phyloP scores from a whole-genome alignment of 2,888 invertebrate genomes.

The Liposcelis brunnea region DNA sequence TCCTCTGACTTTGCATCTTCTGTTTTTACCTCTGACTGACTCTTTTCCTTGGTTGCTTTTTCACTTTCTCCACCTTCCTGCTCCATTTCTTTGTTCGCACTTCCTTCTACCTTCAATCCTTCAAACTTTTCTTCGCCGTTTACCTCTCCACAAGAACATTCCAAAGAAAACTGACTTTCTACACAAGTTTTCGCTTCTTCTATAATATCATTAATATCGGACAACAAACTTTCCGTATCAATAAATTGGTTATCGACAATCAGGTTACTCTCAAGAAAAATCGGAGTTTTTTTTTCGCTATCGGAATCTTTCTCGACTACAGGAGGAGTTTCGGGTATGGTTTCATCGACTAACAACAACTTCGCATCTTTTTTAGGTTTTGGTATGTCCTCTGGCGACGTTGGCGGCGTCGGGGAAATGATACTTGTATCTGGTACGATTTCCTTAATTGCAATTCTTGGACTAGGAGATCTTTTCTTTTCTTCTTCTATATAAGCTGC shows the following conservation, averaged over 20 bases:
- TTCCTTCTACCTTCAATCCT: too few relatives aligned
- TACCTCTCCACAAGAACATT: too few relatives aligned
- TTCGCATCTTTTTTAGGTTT: not conserved
- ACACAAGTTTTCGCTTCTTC: not conserved
- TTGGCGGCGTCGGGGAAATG: not conserved
- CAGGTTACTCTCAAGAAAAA: conserved; percentile 1
- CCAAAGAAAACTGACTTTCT: not conserved
- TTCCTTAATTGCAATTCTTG: not conserved
- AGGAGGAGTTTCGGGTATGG: conserved; percentile 1
- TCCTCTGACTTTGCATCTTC: too few relatives aligned
- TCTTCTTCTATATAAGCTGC: too few relatives aligned
- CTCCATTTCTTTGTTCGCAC: too few relatives aligned
- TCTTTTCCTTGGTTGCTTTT: too few relatives aligned
- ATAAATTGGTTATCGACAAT: not conserved
- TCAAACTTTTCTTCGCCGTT: too few relatives aligned
- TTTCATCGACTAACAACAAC: not conserved
- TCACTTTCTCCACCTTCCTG: too few relatives aligned
- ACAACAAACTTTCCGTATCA: not conserved
- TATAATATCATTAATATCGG: not conserved
- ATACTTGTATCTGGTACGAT: not conserved
- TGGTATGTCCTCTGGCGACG: not conserved
- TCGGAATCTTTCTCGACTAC: not conserved
- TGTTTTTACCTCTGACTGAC: too few relatives aligned
- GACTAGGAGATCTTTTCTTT: not conserved
- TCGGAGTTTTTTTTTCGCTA: not conserved